Percentiles rank a stretch among this genome's conserved stretches.
These are phyloP conservation scores for Troides oblongomaculatus DNA, from an alignment of 2,888 invertebrate genomes.

Conservation along the genomic window DNA sequence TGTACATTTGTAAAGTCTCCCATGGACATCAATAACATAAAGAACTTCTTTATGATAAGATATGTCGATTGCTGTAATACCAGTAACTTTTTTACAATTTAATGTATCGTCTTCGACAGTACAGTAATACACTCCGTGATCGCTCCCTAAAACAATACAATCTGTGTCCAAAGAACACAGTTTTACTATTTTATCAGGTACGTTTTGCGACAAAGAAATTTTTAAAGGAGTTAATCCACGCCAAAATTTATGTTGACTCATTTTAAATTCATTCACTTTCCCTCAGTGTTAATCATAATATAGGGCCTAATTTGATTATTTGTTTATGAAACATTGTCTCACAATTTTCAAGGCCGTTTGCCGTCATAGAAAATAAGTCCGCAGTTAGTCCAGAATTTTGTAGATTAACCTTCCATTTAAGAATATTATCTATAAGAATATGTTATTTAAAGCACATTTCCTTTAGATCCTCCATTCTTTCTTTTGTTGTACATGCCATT, in stretches of 20 bases:
- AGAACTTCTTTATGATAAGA: slow-evolving; percentile 80
- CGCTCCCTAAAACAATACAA: slow-evolving; percentile 69
- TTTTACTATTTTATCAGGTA: slow-evolving; percentile 73
- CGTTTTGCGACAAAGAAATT: slow-evolving; percentile 56
- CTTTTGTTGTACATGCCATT: background rate
- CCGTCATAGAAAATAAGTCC: background rate
- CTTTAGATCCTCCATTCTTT: slow-evolving; percentile 14
- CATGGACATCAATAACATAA: slow-evolving; percentile 82
- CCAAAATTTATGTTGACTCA: slow-evolving; percentile 77
- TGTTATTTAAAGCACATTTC: slow-evolving; percentile 1
- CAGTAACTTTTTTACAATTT: slow-evolving; percentile 70
- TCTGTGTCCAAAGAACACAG: slow-evolving; percentile 62
- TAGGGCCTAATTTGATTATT: slow-evolving; percentile 11
- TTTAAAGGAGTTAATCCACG: slow-evolving; percentile 63
- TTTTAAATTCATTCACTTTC: slow-evolving; percentile 36
- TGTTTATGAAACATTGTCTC: slow-evolving; percentile 1
- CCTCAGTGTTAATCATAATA: slow-evolving; percentile 35
- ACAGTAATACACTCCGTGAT: slow-evolving; percentile 71
- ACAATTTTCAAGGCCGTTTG: background rate
- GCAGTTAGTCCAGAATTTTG: background rate
- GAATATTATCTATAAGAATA: slow-evolving; percentile 5
- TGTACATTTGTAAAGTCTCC: slow-evolving; percentile 80
- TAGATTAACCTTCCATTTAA: background rate
- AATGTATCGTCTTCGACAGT: slow-evolving; percentile 61
- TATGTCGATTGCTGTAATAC: slow-evolving; percentile 82